Evolutionary conservation across 2,797 vertebrate genomes (phyloP).

Genomic region (Molothrus aeneus): DNA sequence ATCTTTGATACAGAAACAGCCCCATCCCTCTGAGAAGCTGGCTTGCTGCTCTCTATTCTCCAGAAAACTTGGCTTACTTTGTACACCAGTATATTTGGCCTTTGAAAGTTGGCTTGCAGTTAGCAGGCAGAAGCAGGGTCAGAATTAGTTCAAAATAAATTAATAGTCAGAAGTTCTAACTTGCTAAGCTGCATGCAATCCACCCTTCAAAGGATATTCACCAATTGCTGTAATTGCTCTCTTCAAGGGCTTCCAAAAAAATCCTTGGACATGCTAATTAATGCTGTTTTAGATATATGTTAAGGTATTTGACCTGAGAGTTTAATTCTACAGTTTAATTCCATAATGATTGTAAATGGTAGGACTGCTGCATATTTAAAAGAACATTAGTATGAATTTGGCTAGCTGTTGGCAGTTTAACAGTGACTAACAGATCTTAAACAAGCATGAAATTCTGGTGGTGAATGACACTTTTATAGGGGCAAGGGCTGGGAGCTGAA

Average conservation of each 20-base stretch:
- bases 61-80: constrained; percentile 35
- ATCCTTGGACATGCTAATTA: constrained; percentile 65
- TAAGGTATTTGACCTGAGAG: constrained; percentile 63
- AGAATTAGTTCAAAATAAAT: constrained; percentile 70
- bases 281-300: constrained; percentile 59
- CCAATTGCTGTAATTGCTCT: constrained; percentile 60
- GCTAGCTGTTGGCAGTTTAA: constrained; percentile 61
- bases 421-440: constrained; percentile 66
- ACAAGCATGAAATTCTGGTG: constrained; percentile 59
- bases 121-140: constrained; percentile 62
- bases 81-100: background rate
- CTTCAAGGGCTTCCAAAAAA: constrained; percentile 66
- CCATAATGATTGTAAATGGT: constrained; percentile 58
- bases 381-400: constrained; percentile 56
- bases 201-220: constrained; percentile 66
- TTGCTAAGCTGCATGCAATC: constrained; percentile 55
- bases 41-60: background rate
- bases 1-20: background rate
- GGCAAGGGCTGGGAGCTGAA: constrained; percentile 6
- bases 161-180: constrained; percentile 69
- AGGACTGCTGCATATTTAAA: constrained; percentile 54
- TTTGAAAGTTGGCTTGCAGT: constrained; percentile 45
- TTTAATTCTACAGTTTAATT: constrained; percentile 62
- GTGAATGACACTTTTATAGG: constrained; percentile 62
- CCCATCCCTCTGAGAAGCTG: background rate